Base-by-base conservation (phyloP, 2,113 vertebrate genomes). In the Dinomys branickii region DNA sequence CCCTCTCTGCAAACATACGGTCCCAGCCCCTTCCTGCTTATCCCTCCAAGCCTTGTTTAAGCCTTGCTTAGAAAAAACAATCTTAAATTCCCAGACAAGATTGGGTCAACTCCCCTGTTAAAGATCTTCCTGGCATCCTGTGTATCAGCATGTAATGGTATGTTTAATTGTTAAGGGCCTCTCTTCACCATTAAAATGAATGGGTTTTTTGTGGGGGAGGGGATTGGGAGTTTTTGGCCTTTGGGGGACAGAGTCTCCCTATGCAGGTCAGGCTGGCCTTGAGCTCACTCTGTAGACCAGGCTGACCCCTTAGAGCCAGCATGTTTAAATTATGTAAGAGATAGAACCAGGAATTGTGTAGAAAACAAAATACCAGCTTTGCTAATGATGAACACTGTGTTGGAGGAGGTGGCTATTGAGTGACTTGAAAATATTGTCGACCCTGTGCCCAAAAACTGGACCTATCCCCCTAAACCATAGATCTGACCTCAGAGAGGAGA, bases 1-100 rank as follows among this genome's bases (percentile, higher is more conserved):
- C 67, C 10, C 22, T 50, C 7, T 24, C 28, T 13, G 3, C 3
- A 22, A 13, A 20, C 26, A 50, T 35, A 2, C 38, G 52, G n/a
- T 67, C 7, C 47, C 13, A 47, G 28, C 12, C 58, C 67, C 47
- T 52, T 82, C 14, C 41, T 56, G 5, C 22, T 59, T 54, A 17
- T 33, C 65, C 44, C 30, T 71, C 52, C 56, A 65, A 89, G 44
- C 59, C 38, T 35, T 10, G 4, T 80, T 71, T 82, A 82, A 92
- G 19, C 80, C 67, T 91, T 91, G 47, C 41, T 95, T 61, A 85
- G 38, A 85, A 69, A 92, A 87, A 30, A 85, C 9, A 78, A 13
- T 67, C 41, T 95, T 87, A 26, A 56, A 24, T 78, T 88, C 87
- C 38, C 44, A 91, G 61, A 56, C 52, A 47, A 92, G 33, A 83